Evolutionary conservation across 2,888 invertebrate genomes (phyloP), one percentile per base, ranked within the genome.

Genomic region (Ctenicera cuprea): DNA sequence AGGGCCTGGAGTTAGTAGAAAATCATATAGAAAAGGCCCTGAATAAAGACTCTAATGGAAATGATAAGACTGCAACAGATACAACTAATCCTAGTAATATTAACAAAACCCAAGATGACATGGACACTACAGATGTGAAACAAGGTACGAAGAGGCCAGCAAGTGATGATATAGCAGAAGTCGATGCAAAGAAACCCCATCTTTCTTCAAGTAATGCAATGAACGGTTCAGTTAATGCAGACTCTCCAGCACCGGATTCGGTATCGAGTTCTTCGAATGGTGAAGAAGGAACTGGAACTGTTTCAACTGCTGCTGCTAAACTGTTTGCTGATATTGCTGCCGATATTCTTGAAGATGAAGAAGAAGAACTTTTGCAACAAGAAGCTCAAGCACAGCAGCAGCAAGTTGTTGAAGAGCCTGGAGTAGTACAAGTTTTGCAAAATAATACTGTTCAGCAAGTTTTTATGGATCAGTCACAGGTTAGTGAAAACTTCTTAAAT

Each of bases 281-380:
- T 1, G 89, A 90, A 0, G 71, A 73, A 61, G 72, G 87, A 2
- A 89, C 91, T 77, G 90, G 90, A 37, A 91, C 91, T 1, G 93
- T 93, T 0, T 95, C 95, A 0, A 94, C 94, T 68, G 94, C 94
- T 5, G 95, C 95, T 0, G 95, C 95, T 0, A 95, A 95, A 86
- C 87, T 95, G 22, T 95, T 95, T 83, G 95, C 95, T 0, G 95
- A 95, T 30, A 89, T 95, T 61, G 95, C 95, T 0, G 95, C 95
- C 0, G 95, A 95, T 38, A 94, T 94, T 59, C 88, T 95, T 16
- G 95, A 95, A 83, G 95, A 95, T 80, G 95, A 95, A 83, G 94
- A 94, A 18, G 89, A 90, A 64, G 88, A 88, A 64, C 77, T 77
- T 38, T 79, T 86, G 74, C 88, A 89, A 77, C 26, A 26, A 26